A percentile compares a stretch with the other conserved stretches of the same genome.
Conservation (phyloP, 2,797 vertebrate genomes). For the Kryptopterus vitreolus region DNA sequence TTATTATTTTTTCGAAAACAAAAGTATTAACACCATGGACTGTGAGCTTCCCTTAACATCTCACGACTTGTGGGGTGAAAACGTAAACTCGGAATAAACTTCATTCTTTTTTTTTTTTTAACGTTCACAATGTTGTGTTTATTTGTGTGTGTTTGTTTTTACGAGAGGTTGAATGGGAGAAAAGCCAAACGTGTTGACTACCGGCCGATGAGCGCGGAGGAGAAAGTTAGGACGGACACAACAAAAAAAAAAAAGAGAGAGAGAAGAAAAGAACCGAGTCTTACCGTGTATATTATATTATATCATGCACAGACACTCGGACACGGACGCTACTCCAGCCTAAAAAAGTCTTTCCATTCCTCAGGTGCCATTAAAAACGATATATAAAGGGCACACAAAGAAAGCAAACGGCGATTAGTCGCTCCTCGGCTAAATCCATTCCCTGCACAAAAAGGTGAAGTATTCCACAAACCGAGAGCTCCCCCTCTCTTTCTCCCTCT, state of each 20-base stretch:
- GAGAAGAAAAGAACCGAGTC: slow-evolving; percentile 49
- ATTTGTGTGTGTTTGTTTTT: neutral
- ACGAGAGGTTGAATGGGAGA: slow-evolving; percentile 37
- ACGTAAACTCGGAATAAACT: too few species aligned
- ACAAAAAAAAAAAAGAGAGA: slow-evolving; percentile 23
- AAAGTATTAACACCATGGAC: too few species aligned
- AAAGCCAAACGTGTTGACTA: slow-evolving; percentile 53
- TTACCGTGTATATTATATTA: slow-evolving; percentile 58
- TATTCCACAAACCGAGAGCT: slow-evolving; percentile 56
- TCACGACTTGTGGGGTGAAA: too few species aligned
- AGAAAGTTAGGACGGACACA: slow-evolving; percentile 20
- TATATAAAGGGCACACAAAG: too few species aligned
- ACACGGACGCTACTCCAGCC: slow-evolving; percentile 27
- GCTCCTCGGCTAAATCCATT: slow-evolving; percentile 49
- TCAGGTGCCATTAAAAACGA: neutral
- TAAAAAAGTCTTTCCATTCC: slow-evolving; percentile 50
- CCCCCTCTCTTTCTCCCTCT: neutral
- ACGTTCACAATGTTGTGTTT: neutral
- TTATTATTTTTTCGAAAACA: too few species aligned
- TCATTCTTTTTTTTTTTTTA: neutral
- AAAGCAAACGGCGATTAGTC: slow-evolving; percentile 1
- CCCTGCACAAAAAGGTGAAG: slow-evolving; percentile 36
- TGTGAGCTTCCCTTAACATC: too few species aligned
- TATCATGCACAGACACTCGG: slow-evolving; percentile 2
- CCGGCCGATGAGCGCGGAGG: slow-evolving; percentile 43